Evolutionary conservation across 2,888 invertebrate genomes (phyloP).

Genomic region (Diarsia mendica): DNA sequence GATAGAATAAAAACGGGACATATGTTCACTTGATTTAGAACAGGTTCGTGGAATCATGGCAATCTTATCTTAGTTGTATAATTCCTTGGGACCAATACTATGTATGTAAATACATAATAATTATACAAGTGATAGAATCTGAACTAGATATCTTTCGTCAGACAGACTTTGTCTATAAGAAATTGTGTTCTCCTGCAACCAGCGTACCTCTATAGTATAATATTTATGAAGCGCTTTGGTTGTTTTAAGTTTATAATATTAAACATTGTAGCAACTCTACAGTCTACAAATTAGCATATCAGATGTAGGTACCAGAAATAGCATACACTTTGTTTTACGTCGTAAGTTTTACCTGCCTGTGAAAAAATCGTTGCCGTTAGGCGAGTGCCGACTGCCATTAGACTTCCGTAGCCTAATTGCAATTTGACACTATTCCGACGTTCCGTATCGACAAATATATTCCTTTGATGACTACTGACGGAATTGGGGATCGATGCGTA

Average conservation of each 20-base stretch:
- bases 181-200: neutral
- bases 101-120: too few species aligned
- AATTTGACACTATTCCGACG: slow-evolving; percentile 17
- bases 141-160: neutral
- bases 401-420: slow-evolving; percentile 10
- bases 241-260: neutral
- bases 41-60: neutral
- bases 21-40: slow-evolving; percentile 22
- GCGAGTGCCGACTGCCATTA: neutral
- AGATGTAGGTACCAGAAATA: neutral
- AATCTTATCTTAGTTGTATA: slow-evolving; percentile 28
- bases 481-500: slow-evolving; percentile 1
- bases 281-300: neutral
- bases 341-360: neutral
- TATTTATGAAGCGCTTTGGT: neutral
- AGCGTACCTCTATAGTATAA: too few species aligned
- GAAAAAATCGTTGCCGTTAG: neutral
- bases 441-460: neutral
- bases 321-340: neutral
- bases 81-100: neutral
- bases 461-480: slow-evolving; percentile 15
- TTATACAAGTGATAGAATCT: neutral
- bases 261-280: neutral
- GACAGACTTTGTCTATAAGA: neutral
- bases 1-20: slow-evolving; percentile 23